Percentiles rank a stretch among this genome's conserved stretches.
phyloP scores from a whole-genome alignment of 2,888 invertebrate genomes.

The Frankliniella fusca region DNA sequence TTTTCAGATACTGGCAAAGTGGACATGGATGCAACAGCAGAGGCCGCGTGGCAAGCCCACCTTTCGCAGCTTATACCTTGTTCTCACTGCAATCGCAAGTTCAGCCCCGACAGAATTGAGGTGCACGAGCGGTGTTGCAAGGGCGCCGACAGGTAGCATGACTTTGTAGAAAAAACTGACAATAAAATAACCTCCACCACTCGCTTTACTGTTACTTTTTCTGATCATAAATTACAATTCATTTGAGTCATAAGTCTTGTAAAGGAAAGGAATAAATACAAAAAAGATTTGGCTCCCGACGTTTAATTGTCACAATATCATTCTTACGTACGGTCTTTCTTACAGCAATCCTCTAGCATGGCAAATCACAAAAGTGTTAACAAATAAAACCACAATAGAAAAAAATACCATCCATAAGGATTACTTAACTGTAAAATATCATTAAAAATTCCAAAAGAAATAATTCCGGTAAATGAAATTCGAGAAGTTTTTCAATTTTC shows the following conservation, averaged over 20 bases:
- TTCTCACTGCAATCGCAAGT: slow-evolving; percentile 57
- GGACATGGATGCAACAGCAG: slow-evolving; percentile 44
- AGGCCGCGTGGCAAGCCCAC: slow-evolving; percentile 56
- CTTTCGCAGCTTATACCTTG: slow-evolving; percentile 56
- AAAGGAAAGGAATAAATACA: background rate
- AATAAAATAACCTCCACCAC: background rate
- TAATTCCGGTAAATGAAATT: background rate
- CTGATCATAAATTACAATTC: background rate
- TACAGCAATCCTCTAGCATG: slow-evolving; percentile 19
- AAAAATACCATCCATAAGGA: background rate
- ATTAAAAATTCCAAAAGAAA: slow-evolving; percentile 18
- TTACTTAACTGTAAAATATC: slow-evolving; percentile 25
- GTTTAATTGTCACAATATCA: background rate
- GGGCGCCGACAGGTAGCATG: slow-evolving; percentile 39
- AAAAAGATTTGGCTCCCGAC: background rate
- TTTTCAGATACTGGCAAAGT: slow-evolving; percentile 43
- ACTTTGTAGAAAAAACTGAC: background rate
- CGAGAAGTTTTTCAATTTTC: slow-evolving; percentile 22
- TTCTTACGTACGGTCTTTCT: slow-evolving; percentile 13
- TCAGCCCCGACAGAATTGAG: slow-evolving; percentile 59
- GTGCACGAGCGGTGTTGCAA: slow-evolving; percentile 61
- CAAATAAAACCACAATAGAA: slow-evolving; percentile 26
- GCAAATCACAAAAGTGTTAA: slow-evolving; percentile 7
- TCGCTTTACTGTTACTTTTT: background rate
- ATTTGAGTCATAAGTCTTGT: background rate